Evolutionary conservation across 2,797 vertebrate species (phyloP), one percentile per base, ranked within the genome.

Genomic region (Neomorphus geoffroyi): DNA sequence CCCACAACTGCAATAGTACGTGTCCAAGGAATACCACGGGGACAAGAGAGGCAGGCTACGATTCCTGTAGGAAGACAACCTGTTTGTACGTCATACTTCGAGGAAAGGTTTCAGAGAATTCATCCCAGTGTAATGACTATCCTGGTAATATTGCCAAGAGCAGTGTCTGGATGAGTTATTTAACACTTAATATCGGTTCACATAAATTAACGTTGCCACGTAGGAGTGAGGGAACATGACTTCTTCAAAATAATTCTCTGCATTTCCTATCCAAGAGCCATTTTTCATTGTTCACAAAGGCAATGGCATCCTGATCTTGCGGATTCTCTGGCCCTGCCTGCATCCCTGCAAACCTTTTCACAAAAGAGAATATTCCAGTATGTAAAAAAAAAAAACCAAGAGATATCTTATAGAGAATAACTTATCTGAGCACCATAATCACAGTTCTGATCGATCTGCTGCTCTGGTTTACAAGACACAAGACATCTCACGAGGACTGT

Each of bases 131-230:
- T 71, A 93, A 93, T 90, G 67, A 91, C 77, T 93, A 46, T 26
- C 46, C 53, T 45, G 37, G 39, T 87, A 70, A 88, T 82, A 93
- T 12, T 95, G 85, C 89, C 93, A 94, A 95, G 46, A 94, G 86
- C 93, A 86, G 94, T 17, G 77, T 92, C 92, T 86, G 86, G 80
- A 80, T 96, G 92, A 95, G 92, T 93, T 94, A 93, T 95, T 96
- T 90, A 94, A 91, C 83, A 84, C 86, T 90, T 93, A 93, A 50
- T 96, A 92, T 84, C 77, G 84, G 80, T 37, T 88, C 91, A 92
- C 87, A 84, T 88, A 92, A 93, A 97, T 95, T 93, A 92, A 90
- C 0, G 2, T 71, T 95, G 80, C 83, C 71, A 80, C 15, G 48
- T 41, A 88, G 85, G 73, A 91, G 64, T 86, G 88, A 92, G 70